Conservation (phyloP, 1,140 invertebrate genomes). For the Diuraphis noxia region DNA sequence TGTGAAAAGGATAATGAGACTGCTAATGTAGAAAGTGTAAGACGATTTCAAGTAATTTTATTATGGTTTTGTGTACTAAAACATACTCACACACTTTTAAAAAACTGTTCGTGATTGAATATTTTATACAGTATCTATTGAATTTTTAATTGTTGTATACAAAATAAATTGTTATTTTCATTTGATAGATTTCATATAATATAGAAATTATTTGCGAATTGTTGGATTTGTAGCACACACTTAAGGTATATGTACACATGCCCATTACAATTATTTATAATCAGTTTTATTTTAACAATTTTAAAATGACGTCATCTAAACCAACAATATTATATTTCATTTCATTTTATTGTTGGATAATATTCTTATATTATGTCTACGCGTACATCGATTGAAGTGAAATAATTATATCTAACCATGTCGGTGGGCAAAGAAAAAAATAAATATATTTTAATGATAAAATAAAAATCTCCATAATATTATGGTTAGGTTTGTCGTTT, state of each 20-base stretch:
- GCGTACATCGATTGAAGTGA: background rate
- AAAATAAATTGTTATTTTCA: background rate
- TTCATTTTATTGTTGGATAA: background rate
- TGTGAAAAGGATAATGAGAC: too few species aligned
- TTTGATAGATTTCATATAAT: background rate
- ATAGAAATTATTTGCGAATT: background rate
- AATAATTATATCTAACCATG: background rate
- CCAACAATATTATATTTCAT: background rate
- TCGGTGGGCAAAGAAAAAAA: background rate
- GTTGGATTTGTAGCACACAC: background rate
- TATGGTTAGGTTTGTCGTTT: background rate
- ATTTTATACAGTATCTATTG: background rate
- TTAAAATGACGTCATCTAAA: background rate
- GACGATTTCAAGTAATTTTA: too few species aligned
- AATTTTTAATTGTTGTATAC: background rate
- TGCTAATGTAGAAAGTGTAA: too few species aligned
- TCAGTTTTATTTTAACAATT: background rate
- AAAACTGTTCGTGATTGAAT: background rate
- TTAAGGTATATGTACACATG: background rate
- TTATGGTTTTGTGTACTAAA: too few species aligned
- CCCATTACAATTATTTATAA: background rate
- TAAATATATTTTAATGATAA: background rate
- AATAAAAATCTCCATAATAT: background rate
- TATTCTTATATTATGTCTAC: too few species aligned
- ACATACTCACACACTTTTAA: too few species aligned